Base-by-base conservation (phyloP, 2,888 invertebrate genomes). In the Danaus chrysippus region DNA sequence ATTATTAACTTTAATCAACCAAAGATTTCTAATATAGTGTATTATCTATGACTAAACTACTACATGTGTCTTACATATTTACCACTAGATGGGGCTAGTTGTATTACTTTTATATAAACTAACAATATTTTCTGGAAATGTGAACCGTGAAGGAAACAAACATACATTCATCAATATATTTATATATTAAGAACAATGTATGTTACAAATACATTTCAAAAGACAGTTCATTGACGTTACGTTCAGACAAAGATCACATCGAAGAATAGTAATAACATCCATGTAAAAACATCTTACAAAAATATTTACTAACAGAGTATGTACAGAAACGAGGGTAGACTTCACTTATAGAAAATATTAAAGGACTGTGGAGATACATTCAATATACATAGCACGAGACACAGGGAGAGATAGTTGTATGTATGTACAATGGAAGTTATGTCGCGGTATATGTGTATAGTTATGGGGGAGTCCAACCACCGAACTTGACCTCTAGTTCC, bases 401-500 rank as follows among this genome's bases (percentile, higher is more conserved):
- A 46, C 9, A 13, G 46, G n/a, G 15, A 46, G 10, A 49, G 10
- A 49, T 46, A 46, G 15, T 13, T 8, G 3, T 46, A 8, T 11
- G 49, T 49, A 17, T 17, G 10, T 46, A 12, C 46, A 46, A 2
- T n/a, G 15, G 13, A n/a, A 8, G 46, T 5, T 8, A 55, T 52
- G 17, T 71, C 62, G 64, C 57, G 58, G 19, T 52, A 64, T 63
- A 49, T 64, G 12, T 55, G 57, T 61, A 56, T 41, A n/a, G 41
- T 15, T 23, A 19, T 10, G 94, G 93, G 10, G 93, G 92, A 43
- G 88, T 79, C 97, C 97, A 97, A 0, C 97, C 98, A 1, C 96
- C 96, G 81, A 97, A 96, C 10, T 92, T 93, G 46, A 87, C 87
- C 76, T 97, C 96, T 52, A 98, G 79, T 73, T 96, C 94, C 67